Percentiles rank a stretch among this genome's conserved stretches.
Conservation (phyloP, 2,797 vertebrate genomes). For the Propithecus perrieri region DNA sequence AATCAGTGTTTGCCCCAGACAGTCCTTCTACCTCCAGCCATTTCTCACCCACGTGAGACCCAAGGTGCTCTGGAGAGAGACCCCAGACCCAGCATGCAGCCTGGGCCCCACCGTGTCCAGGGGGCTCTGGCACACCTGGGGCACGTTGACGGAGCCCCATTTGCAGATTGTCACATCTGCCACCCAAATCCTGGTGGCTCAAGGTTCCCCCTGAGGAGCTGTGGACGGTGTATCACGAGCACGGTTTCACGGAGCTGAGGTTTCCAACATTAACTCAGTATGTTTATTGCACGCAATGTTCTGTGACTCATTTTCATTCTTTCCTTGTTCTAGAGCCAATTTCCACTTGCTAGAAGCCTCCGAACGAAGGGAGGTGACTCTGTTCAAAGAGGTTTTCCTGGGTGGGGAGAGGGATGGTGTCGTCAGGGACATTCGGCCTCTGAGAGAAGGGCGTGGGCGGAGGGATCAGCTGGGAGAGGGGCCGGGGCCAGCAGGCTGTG, state of each 20-base stretch:
- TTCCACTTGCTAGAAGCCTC: not conserved
- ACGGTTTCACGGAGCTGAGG: not conserved
- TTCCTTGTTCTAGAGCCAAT: not conserved
- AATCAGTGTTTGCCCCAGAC: not conserved
- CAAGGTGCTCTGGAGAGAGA: not conserved
- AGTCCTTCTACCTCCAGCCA: not conserved
- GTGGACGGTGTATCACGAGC: rapidly evolving
- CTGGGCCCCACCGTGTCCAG: rapidly evolving
- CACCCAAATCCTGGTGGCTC: not conserved
- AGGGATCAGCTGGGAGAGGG: not conserved
- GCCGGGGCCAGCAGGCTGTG: not conserved
- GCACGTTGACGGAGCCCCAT: not conserved
- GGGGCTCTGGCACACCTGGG: rapidly evolving
- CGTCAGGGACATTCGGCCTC: not conserved
- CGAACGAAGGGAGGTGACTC: not conserved
- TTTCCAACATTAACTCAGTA: not conserved
- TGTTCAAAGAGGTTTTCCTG: not conserved
- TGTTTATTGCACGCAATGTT: rapidly evolving
- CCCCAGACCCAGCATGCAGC: not conserved
- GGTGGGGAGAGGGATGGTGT: not conserved
- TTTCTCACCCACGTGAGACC: not conserved
- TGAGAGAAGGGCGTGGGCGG: rapidly evolving
- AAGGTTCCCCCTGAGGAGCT: not conserved
- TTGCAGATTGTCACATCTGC: rapidly evolving
- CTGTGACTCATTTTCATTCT: not conserved